A percentile compares a stretch with the other conserved stretches of the same genome.
phyloP scores from a whole-genome alignment of 2,113 vertebrate species.

The Cranoglanis bouderius region DNA sequence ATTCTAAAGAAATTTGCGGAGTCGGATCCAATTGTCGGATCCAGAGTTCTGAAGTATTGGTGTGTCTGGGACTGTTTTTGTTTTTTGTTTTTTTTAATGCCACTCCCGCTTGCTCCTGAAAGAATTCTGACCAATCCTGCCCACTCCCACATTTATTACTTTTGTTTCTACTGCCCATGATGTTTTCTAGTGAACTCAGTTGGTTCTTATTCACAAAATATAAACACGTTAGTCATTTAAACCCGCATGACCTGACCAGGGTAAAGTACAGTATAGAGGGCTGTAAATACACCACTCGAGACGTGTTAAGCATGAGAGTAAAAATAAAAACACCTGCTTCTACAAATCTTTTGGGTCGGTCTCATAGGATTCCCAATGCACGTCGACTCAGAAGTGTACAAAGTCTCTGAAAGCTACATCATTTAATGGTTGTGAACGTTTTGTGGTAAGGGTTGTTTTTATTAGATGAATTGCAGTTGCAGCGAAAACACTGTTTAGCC shows the following conservation, averaged over 20 bases:
- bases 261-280: background rate
- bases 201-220: background rate
- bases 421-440: background rate
- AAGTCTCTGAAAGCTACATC: background rate
- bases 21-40: background rate
- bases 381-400: background rate
- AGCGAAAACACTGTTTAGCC: conserved; percentile 55
- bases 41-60: background rate
- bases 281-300: background rate
- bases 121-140: background rate
- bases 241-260: background rate
- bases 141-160: background rate
- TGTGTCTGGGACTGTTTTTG: background rate
- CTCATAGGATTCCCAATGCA: background rate
- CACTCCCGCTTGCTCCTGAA: background rate
- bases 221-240: background rate
- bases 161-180: background rate
- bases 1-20: background rate
- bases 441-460: background rate
- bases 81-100: background rate
- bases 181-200: background rate
- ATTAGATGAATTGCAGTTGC: background rate
- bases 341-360: background rate
- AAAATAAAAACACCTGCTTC: background rate
- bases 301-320: background rate